Percentiles rank a stretch among this genome's conserved stretches.
Evolutionary conservation across 1,140 invertebrate genomes (phyloP).

Genomic region (Ladona fulva): DNA sequence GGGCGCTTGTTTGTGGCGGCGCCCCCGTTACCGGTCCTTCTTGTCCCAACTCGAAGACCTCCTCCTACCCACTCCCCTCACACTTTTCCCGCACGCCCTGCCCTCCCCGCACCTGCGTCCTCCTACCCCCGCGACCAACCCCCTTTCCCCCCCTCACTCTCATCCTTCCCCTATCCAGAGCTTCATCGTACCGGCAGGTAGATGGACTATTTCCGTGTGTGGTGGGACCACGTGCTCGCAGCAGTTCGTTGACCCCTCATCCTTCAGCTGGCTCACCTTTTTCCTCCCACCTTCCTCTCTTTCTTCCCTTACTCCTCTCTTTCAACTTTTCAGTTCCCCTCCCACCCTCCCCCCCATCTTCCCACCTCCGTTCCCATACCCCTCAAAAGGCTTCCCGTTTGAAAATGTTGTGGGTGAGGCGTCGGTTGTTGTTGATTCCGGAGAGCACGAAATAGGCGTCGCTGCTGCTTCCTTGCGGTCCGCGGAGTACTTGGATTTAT

Average conservation of each 20-base stretch:
- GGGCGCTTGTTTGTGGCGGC: no score
- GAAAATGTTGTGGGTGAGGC: neutral
- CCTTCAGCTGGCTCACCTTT: conserved; percentile 2
- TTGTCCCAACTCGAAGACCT: no score
- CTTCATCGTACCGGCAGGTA: conserved; percentile 1
- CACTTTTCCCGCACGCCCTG: no score
- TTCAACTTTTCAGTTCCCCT: neutral
- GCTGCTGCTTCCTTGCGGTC: no score
- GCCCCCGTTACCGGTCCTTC: no score
- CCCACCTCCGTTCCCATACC: neutral
- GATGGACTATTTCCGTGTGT: conserved; percentile 3
- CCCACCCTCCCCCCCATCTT: neutral
- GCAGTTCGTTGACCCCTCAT: neutral
- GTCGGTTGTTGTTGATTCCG: neutral
- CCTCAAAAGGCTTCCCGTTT: neutral
- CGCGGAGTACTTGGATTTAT: no score
- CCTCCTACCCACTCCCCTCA: no score
- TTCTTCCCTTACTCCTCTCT: neutral
- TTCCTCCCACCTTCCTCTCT: neutral
- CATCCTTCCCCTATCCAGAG: neutral
- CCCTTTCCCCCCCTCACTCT: neutral
- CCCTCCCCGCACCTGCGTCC: no score
- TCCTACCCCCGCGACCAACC: no score
- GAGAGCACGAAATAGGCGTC: neutral
- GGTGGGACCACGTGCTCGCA: neutral